phyloP scores from a whole-genome alignment of 2,797 vertebrate genomes.

The Hemibagrus guttatus region DNA sequence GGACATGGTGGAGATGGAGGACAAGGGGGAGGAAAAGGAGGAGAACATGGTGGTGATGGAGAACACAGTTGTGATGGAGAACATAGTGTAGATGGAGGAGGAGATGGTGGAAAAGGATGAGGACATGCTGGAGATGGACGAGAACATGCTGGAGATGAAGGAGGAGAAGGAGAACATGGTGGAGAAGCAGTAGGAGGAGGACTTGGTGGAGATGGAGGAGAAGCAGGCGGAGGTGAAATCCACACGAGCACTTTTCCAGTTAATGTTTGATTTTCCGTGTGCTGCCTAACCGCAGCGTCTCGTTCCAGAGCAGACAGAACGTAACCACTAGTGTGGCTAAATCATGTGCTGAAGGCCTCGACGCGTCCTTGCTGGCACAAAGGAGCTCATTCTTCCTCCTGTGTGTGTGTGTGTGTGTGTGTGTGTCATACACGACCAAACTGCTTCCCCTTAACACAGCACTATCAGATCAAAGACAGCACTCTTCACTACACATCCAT shows the following conservation, averaged over 20 bases:
- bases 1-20: too few relatives aligned
- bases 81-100: too few relatives aligned
- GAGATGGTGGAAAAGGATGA: neutral
- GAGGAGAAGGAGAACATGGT: too few relatives aligned
- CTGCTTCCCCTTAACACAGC: neutral
- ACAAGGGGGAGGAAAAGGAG: neutral
- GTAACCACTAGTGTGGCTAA: constrained; percentile 2
- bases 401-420: neutral
- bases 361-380: constrained; percentile 11
- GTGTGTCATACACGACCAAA: neutral
- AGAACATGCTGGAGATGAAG: neutral
- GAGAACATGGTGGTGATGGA: neutral
- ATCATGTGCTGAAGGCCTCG: constrained; percentile 19
- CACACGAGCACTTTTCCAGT: neutral
- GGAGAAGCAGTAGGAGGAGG: too few relatives aligned
- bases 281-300: neutral
- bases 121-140: too few relatives aligned
- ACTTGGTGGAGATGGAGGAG: neutral
- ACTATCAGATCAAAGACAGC: neutral
- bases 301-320: neutral
- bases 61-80: neutral
- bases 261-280: constrained; percentile 6
- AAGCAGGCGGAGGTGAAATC: neutral
- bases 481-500: neutral
- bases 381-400: constrained; percentile 21